Percentiles rank a stretch among this genome's conserved stretches.
These are phyloP conservation scores for Piaya cayana DNA, from an alignment of 2,113 vertebrate species.

Conservation along the genomic window DNA sequence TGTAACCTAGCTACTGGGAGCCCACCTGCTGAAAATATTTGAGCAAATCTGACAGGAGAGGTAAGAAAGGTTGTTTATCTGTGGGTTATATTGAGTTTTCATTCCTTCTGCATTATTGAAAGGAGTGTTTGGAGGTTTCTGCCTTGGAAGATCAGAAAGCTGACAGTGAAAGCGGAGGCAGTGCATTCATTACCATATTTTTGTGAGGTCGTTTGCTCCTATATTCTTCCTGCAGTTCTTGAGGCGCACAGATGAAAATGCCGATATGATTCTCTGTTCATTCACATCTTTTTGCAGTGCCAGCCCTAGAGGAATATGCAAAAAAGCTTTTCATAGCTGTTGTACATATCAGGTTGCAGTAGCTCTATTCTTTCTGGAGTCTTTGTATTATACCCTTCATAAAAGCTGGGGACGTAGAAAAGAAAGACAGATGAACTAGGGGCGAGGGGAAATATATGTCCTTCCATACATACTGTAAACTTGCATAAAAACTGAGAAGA, in stretches of 20 bases:
- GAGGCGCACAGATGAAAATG: not conserved
- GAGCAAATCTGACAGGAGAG: not conserved
- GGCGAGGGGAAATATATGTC: not conserved
- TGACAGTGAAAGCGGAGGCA: not conserved
- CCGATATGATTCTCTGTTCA: not conserved
- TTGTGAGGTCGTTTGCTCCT: not conserved
- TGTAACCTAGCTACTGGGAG: not conserved
- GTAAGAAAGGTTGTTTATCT: not conserved
- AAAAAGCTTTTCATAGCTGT: not conserved
- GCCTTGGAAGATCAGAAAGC: not conserved
- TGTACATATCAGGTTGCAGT: not conserved
- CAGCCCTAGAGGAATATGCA: not conserved
- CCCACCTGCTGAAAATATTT: not conserved
- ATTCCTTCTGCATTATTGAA: not conserved
- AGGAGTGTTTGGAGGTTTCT: not conserved
- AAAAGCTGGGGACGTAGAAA: not conserved
- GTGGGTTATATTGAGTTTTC: not conserved
- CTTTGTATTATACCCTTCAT: not conserved
- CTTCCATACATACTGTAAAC: not conserved
- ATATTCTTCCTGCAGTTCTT: not conserved
- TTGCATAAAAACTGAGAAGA: not conserved
- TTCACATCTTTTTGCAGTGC: not conserved
- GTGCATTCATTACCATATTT: slow-evolving; percentile 4
- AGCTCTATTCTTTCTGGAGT: not conserved
- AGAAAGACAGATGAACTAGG: not conserved